A percentile compares a stretch with the other conserved stretches of the same genome.
These are phyloP conservation scores for Drosophila pseudoobscura DNA, from an alignment of 1,140 invertebrate species.

Conservation along the genomic window DNA sequence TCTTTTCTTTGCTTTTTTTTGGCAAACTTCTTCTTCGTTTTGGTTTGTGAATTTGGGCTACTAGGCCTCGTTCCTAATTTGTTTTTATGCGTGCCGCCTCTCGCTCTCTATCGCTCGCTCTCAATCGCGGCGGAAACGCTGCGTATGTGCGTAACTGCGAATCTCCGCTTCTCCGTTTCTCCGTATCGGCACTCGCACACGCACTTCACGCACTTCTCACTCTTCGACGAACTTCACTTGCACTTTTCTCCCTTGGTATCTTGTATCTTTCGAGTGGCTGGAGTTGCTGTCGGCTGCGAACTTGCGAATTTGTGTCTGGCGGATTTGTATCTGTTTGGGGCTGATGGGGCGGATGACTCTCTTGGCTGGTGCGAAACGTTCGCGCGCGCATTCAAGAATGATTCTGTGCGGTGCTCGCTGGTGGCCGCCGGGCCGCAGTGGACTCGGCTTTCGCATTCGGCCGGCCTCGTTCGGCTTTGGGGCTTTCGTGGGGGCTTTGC, in stretches of 20 bases:
- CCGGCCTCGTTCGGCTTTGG: conserved; percentile 44
- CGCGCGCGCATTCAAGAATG: conserved; percentile 83
- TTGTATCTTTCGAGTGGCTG: conserved; percentile 25
- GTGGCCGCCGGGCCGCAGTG: conserved; percentile 52
- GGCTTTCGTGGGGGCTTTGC: background rate
- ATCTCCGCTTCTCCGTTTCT: conserved; percentile 11
- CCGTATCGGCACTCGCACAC: conserved; percentile 6
- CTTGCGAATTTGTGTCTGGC: conserved; percentile 32
- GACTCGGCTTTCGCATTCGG: conserved; percentile 43
- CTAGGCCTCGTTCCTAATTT: conserved; percentile 78
- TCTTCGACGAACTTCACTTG: conserved; percentile 34
- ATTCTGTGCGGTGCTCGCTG: conserved; percentile 68
- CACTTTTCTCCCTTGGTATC: conserved; percentile 27
- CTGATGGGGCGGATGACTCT: conserved; percentile 27
- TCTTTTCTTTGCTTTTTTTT: conserved; percentile 28
- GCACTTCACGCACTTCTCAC: conserved; percentile 22
- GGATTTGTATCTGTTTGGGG: background rate
- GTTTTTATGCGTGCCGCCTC: conserved; percentile 41
- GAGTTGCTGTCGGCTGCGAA: conserved; percentile 8
- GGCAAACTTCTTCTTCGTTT: conserved; percentile 51
- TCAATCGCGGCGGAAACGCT: background rate
- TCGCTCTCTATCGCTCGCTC: conserved; percentile 14
- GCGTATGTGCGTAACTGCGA: conserved; percentile 2
- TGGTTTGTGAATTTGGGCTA: conserved; percentile 68
- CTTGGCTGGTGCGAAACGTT: conserved; percentile 71